Evolutionary conservation across 2,797 vertebrate species (phyloP), one percentile per base, ranked within the genome.

Genomic region (Acrocephalus scirpaceus): DNA sequence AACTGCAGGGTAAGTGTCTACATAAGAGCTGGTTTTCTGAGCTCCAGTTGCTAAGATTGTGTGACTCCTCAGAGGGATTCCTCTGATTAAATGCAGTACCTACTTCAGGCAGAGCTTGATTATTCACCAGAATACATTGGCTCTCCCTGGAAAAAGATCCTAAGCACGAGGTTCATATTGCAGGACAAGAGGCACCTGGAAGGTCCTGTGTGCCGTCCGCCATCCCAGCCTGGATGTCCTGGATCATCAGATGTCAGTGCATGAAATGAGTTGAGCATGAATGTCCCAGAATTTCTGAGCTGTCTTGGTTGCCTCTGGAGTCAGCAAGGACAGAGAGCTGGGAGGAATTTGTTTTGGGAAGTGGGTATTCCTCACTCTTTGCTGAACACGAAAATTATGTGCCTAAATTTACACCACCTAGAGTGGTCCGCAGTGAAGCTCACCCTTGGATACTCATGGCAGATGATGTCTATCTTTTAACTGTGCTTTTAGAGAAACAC

Each of bases 151-250:
- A 23, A 80, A 90, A 71, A 16, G 22, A 40, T 77, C 19, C 15
- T 53, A 7, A 40, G 34, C 0, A 4, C 0, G 5, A 62, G 29
- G 7, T 14, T 70, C 18, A 8, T 34, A 8, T 4, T 27, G 19
- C 47, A 74, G n/a, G 11, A 62, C 27, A 88, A 53, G 84, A 62
- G 8, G 13, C 18, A 25, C 11, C 30, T 53, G 47, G 42, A 57
- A 69, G 13, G 13, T 72, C 58, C 18, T 38, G 4, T 2, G 4
- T 58, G 27, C n/a, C 56, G 6, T 36, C 27, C 13, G 1, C 30
- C 27, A 56, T 29, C 9, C 14, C 42, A 53, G 10, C 0, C 1
- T 17, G 18, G 23, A 48, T 74, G 11, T 10, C 25, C 76, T 40
- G 36, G 21, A 25, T 18, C 67, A 21, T 9, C 53, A 38, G 13